Percentiles rank a stretch among this genome's conserved stretches.
phyloP scores from a whole-genome alignment of 2,797 vertebrate species.

The Pipistrellus nathusii region DNA sequence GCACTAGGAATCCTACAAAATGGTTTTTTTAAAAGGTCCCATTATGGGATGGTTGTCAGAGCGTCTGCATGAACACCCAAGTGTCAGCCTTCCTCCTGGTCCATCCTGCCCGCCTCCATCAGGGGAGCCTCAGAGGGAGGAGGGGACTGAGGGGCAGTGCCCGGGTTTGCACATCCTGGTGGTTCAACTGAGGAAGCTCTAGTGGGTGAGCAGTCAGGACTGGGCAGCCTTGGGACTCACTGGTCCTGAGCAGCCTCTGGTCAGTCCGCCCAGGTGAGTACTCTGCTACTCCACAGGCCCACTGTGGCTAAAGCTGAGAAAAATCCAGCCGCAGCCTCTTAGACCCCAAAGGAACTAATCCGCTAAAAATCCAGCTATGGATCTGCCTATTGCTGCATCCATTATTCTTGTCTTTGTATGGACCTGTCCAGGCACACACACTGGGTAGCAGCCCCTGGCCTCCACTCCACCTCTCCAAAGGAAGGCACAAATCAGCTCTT shows the following conservation, averaged over 20 bases:
- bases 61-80: accelerated
- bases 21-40: accelerated
- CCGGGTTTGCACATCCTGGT: neutral
- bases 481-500: accelerated
- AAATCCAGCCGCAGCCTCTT: neutral
- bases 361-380: neutral
- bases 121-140: too few relatives aligned
- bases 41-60: neutral
- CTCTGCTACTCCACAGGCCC: accelerated
- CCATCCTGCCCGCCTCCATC: accelerated
- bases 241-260: neutral
- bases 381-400: accelerated
- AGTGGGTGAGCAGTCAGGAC: too few relatives aligned
- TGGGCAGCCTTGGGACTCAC: neutral
- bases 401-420: neutral
- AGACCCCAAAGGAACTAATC: neutral
- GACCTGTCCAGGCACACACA: neutral
- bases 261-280: accelerated
- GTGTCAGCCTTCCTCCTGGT: too few relatives aligned
- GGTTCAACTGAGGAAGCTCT: neutral
- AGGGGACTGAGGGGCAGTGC: neutral
- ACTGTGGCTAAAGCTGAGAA: neutral
- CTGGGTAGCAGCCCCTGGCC: neutral
- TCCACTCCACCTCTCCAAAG: neutral
- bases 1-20: accelerated